Percentiles rank a stretch among this genome's conserved stretches.
These are phyloP conservation scores for Bombus turneri DNA, from an alignment of 1,140 invertebrate species.

Conservation along the genomic window DNA sequence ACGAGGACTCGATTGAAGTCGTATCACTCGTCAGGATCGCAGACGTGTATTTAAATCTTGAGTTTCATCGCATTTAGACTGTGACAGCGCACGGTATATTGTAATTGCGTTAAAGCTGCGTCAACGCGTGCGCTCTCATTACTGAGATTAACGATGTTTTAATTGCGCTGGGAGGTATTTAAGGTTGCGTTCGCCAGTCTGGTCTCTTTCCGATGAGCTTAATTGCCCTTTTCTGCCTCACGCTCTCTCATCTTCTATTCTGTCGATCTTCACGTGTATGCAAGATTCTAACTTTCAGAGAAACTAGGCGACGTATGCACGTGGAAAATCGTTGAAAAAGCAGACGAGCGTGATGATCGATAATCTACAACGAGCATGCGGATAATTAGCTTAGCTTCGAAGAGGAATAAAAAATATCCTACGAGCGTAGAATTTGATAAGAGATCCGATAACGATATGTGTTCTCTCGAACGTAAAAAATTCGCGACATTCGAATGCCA, in stretches of 20 bases:
- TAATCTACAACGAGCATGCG: background rate
- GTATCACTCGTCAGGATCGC: slow-evolving; percentile 44
- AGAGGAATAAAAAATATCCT: background rate
- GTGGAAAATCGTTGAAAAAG: background rate
- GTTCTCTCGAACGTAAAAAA: background rate
- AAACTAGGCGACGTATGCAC: background rate
- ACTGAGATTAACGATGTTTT: slow-evolving; percentile 74
- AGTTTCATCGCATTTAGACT: slow-evolving; percentile 77
- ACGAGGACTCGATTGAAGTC: background rate
- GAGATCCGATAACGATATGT: background rate
- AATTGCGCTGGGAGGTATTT: slow-evolving; percentile 68
- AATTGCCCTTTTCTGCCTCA: slow-evolving; percentile 11
- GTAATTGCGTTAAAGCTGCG: slow-evolving; percentile 63
- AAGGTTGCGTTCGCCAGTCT: slow-evolving; percentile 15
- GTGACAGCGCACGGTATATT: slow-evolving; percentile 74
- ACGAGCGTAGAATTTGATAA: background rate
- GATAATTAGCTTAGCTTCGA: background rate
- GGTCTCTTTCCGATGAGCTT: slow-evolving; percentile 19
- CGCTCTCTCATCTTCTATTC: background rate
- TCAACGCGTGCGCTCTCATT: slow-evolving; percentile 61
- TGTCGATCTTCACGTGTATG: too few species aligned
- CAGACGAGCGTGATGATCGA: too few species aligned
- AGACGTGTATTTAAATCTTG: slow-evolving; percentile 70
- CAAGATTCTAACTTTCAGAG: background rate
- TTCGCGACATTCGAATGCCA: background rate